Evolutionary conservation across 23 tunicate genomes (phyloP).

Genomic region (Ciona savignyi): DNA sequence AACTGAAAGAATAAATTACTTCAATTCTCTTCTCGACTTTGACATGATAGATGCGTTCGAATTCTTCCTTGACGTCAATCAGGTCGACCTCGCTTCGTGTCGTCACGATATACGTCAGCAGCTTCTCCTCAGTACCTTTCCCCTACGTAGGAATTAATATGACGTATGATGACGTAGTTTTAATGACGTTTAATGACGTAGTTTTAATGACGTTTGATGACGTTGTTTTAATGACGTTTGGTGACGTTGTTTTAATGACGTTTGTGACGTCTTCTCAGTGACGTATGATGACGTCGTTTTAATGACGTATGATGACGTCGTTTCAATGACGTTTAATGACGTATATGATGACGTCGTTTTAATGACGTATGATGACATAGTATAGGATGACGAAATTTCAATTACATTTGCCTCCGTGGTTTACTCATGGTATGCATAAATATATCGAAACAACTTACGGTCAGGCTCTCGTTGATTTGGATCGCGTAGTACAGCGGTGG

Average conservation of each 20-base stretch:
- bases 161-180: too few species aligned
- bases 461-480: conserved; percentile 55
- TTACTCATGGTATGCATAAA: too few species aligned
- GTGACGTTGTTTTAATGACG: conserved; percentile 45
- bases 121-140: conserved; percentile 47
- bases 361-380: too few species aligned
- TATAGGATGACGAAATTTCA: too few species aligned
- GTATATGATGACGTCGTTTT: too few species aligned
- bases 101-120: conserved; percentile 65
- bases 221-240: too few species aligned
- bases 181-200: too few species aligned
- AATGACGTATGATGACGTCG: too few species aligned
- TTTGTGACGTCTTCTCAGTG: too few species aligned
- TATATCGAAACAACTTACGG: conserved; percentile 34
- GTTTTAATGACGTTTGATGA: too few species aligned
- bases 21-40: conserved; percentile 8
- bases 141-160: conserved; percentile 18
- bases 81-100: conserved; percentile 62
- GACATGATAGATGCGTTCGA: conserved; percentile 6
- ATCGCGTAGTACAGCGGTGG: conserved; percentile 65
- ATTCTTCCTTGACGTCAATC: conserved; percentile 80
- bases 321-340: conserved; percentile 48
- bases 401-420: too few species aligned
- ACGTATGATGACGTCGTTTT: too few species aligned
- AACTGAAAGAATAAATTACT: conserved; percentile 7